A percentile compares a stretch with the other conserved stretches of the same genome.
These are phyloP conservation scores for Oophaga sylvatica DNA, from an alignment of 2,797 vertebrate species.

Conservation along the genomic window DNA sequence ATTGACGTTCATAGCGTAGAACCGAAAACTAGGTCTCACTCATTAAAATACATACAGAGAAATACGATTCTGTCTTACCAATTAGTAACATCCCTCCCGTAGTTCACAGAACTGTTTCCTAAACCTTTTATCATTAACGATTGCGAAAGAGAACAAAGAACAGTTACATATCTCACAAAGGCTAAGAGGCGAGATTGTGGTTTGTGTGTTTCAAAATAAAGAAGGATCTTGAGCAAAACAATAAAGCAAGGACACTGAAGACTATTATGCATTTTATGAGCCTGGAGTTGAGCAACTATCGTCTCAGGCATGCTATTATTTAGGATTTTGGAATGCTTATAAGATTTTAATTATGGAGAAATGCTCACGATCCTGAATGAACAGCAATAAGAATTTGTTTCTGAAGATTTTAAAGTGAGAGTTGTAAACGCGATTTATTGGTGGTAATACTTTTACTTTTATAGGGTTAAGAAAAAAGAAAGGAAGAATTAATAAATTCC, in stretches of 20 bases:
- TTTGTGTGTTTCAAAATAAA: slow-evolving; percentile 48
- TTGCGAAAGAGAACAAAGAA: slow-evolving; percentile 44
- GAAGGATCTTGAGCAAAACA: slow-evolving; percentile 43
- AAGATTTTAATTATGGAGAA: slow-evolving; percentile 21
- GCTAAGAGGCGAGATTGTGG: slow-evolving; percentile 35
- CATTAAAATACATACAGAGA: neutral
- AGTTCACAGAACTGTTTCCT: slow-evolving; percentile 2
- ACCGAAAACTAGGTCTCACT: neutral
- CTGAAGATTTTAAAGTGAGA: neutral
- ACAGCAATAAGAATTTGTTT: neutral
- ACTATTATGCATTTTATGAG: slow-evolving; percentile 34
- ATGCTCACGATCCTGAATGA: neutral
- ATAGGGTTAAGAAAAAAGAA: neutral
- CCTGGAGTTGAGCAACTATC: slow-evolving; percentile 18
- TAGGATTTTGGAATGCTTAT: slow-evolving; percentile 19
- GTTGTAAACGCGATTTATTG: neutral
- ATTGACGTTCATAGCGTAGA: neutral
- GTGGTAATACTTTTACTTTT: neutral
- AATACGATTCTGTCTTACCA: neutral
- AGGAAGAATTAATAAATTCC: no score
- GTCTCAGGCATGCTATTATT: slow-evolving; percentile 33
- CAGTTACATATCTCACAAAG: slow-evolving; percentile 23
- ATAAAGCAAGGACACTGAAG: slow-evolving; percentile 32
- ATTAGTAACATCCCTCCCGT: neutral
- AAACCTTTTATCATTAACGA: slow-evolving; percentile 10